Evolutionary conservation across 1,140 invertebrate genomes (phyloP).

Genomic region (Drosophila baimaii): DNA sequence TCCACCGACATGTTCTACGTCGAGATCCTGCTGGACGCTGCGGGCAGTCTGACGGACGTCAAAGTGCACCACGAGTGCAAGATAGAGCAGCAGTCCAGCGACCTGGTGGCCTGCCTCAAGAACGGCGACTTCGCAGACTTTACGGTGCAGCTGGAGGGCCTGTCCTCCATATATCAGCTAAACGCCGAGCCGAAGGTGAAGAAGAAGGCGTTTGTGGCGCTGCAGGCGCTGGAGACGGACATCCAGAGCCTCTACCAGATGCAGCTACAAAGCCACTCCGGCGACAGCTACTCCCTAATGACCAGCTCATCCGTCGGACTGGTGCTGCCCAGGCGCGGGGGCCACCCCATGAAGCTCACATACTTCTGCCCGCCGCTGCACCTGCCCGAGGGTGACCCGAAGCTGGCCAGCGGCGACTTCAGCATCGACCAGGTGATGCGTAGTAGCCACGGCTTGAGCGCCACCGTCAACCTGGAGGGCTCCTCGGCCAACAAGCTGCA

Average conservation of each 20-base stretch:
- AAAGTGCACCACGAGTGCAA: constrained; percentile 86
- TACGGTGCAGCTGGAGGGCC: constrained; percentile 94
- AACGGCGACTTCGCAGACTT: constrained; percentile 96
- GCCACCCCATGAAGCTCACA: constrained; percentile 96
- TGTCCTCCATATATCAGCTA: constrained; percentile 96
- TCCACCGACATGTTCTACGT: constrained; percentile 98
- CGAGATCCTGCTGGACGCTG: constrained; percentile 93
- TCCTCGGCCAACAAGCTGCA: constrained; percentile 94
- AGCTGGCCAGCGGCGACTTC: constrained; percentile 49
- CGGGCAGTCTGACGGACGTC: constrained; percentile 94
- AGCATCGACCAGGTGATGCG: constrained; percentile 69
- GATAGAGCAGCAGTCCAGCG: constrained; percentile 86
- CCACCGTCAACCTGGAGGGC: constrained; percentile 95
- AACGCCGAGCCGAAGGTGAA: constrained; percentile 98
- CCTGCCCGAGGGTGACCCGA: constrained; percentile 40
- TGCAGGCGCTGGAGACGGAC: constrained; percentile 96
- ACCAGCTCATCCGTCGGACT: constrained; percentile 96
- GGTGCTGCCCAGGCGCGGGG: constrained; percentile 90
- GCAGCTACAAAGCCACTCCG: constrained; percentile 85
- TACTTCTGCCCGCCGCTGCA: constrained; percentile 90
- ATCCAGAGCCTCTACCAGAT: constrained; percentile 91
- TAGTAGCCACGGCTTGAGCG: constrained; percentile 89
- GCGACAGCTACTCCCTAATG: constrained; percentile 93
- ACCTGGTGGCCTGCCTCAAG: constrained; percentile 92
- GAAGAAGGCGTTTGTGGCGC: constrained; percentile 95